phyloP scores from a whole-genome alignment of 2,797 vertebrate species.

The Capromys pilorides region DNA sequence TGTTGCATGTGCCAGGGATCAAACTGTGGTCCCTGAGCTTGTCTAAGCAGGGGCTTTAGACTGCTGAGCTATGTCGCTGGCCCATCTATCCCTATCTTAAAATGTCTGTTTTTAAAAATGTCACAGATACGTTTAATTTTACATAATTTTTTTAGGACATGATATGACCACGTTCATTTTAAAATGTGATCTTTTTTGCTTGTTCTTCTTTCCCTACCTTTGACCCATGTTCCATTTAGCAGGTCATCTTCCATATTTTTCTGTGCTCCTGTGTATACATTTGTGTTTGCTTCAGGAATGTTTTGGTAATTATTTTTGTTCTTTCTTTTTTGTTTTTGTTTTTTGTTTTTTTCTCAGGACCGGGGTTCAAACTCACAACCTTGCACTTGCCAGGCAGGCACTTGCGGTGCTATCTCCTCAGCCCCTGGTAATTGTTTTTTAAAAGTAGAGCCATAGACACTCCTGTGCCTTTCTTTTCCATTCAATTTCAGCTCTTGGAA shows the following conservation, averaged over 20 bases:
- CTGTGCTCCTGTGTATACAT: slow-evolving; percentile 48
- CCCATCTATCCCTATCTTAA: no score
- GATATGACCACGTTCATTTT: slow-evolving; percentile 62
- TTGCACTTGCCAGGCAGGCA: no score
- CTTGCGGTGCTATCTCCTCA: no score
- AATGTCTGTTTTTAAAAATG: slow-evolving; percentile 39
- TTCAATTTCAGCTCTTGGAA: slow-evolving; percentile 18
- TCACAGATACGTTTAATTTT: slow-evolving; percentile 49
- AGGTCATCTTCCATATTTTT: slow-evolving; percentile 69
- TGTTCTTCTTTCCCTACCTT: slow-evolving; percentile 66
- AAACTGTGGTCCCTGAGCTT: no score
- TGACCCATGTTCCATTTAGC: slow-evolving; percentile 64
- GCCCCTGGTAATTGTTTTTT: no score
- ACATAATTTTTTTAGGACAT: slow-evolving; percentile 41
- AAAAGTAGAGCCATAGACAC: slow-evolving; percentile 33
- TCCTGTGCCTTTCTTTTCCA: neutral
- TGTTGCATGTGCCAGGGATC: no score
- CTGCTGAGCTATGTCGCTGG: no score
- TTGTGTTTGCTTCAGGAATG: slow-evolving; percentile 44
- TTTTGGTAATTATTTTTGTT: slow-evolving; percentile 61
- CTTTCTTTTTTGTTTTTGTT: no score
- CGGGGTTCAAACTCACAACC: no score
- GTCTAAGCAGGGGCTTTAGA: no score
- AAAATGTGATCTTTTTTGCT: slow-evolving; percentile 61
- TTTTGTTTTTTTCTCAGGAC: no score